Percentiles rank a stretch among this genome's conserved stretches.
Conservation (phyloP, 2,797 vertebrate species). For the Myotis findleyi region DNA sequence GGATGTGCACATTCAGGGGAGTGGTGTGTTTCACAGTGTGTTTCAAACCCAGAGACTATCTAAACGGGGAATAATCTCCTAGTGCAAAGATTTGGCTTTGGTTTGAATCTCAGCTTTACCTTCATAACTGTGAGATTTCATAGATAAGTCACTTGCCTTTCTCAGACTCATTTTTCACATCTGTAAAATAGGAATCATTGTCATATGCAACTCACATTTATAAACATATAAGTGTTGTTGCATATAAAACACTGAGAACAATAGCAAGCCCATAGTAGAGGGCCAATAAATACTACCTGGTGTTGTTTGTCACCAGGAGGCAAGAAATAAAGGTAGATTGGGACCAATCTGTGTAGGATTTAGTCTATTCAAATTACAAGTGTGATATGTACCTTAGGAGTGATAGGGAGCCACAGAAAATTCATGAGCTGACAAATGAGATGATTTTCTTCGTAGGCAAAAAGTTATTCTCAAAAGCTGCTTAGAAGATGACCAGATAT, state of each 20-base stretch:
- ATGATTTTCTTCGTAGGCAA: not conserved
- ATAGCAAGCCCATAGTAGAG: not conserved
- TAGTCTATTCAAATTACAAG: not conserved
- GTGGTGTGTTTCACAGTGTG: not conserved
- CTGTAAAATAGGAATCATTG: not conserved
- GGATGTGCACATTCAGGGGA: not conserved
- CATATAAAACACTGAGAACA: not conserved
- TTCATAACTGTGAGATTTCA: not conserved
- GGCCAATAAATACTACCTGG: not conserved
- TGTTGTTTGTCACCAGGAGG: not conserved
- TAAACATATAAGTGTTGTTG: not conserved
- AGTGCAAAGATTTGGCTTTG: not conserved
- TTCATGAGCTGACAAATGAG: not conserved
- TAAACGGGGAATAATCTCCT: not conserved
- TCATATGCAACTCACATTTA: not conserved
- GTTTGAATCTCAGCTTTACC: not conserved
- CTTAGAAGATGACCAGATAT: not conserved
- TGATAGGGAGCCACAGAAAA: not conserved
- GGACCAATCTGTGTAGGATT: not conserved
- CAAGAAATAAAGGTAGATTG: not conserved
- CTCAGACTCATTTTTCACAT: not conserved
- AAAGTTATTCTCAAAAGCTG: not conserved
- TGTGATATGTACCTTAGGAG: not conserved
- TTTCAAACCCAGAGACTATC: not conserved
- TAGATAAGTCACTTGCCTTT: not conserved